Percentiles rank a stretch among this genome's conserved stretches.
Evolutionary conservation across 2,888 invertebrate species (phyloP).

Genomic region (Pachliopta kotzebuea): DNA sequence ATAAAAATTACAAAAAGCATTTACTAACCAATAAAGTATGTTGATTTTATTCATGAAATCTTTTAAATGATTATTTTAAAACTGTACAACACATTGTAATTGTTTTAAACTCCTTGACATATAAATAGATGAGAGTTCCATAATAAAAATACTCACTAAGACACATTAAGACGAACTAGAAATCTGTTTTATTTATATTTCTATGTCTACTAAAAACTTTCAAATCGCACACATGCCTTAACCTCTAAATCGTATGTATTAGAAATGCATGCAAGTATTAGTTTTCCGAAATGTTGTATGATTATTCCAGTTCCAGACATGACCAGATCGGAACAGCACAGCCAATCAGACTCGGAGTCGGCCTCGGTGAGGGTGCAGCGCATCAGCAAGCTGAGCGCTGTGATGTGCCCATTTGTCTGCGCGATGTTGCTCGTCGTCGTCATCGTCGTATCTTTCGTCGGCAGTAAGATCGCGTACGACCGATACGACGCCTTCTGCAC

Average conservation of each 20-base stretch:
- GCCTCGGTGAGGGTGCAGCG: conserved; percentile 46
- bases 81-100: too few relatives aligned
- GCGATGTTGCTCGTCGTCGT: conserved; percentile 56
- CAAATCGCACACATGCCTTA: background rate
- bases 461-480: conserved; percentile 56
- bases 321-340: conserved; percentile 50
- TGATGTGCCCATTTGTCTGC: conserved; percentile 62
- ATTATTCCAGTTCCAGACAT: conserved; percentile 46
- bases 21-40: too few relatives aligned
- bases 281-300: background rate
- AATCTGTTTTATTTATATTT: too few relatives aligned
- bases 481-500: conserved; percentile 57
- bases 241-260: too few relatives aligned
- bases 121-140: too few relatives aligned
- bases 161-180: too few relatives aligned
- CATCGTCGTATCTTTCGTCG: conserved; percentile 56
- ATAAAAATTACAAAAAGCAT: too few relatives aligned
- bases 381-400: conserved; percentile 53
- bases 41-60: too few relatives aligned
- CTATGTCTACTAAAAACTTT: too few relatives aligned
- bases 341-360: conserved; percentile 56
- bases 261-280: background rate
- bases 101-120: too few relatives aligned
- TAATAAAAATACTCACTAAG: too few relatives aligned
- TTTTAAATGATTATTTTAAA: too few relatives aligned